Evolutionary conservation across 1,140 invertebrate genomes (phyloP).

Genomic region (Ditylenchus dipsaci): DNA sequence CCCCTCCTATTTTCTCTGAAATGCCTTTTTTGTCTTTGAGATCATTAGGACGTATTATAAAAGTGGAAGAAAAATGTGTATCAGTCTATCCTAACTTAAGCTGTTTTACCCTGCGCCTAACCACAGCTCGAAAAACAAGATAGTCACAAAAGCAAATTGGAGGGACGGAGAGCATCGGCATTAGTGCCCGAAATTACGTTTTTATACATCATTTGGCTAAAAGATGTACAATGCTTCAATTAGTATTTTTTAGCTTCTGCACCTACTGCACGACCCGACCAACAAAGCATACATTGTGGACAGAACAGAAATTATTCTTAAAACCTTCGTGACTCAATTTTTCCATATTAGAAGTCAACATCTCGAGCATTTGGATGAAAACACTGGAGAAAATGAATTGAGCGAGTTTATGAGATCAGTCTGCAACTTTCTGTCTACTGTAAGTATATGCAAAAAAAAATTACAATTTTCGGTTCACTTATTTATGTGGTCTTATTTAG

Average conservation of each 20-base stretch:
- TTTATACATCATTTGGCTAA: too few relatives aligned
- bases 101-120: too few relatives aligned
- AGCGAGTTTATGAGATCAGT: conserved; percentile 28
- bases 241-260: conserved; percentile 21
- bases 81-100: too few relatives aligned
- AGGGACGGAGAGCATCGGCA: too few relatives aligned
- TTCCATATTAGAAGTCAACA: conserved; percentile 37
- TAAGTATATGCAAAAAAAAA: conserved; percentile 3
- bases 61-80: too few relatives aligned
- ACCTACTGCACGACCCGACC: conserved; percentile 17
- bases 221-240: too few relatives aligned
- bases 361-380: conserved; percentile 22
- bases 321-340: conserved; percentile 31
- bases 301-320: conserved; percentile 26
- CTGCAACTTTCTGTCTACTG: conserved; percentile 31
- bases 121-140: too few relatives aligned
- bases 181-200: too few relatives aligned
- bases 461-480: background rate
- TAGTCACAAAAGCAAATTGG: too few relatives aligned
- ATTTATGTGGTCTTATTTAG: conserved; percentile 2
- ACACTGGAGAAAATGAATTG: conserved; percentile 14
- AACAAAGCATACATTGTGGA: conserved; percentile 21
- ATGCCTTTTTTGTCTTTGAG: too few relatives aligned
- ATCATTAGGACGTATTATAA: too few relatives aligned
- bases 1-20: too few relatives aligned